Evolutionary conservation across 1,140 invertebrate genomes (phyloP), one percentile per base, ranked within the genome.

Genomic region (Varroa destructor): DNA sequence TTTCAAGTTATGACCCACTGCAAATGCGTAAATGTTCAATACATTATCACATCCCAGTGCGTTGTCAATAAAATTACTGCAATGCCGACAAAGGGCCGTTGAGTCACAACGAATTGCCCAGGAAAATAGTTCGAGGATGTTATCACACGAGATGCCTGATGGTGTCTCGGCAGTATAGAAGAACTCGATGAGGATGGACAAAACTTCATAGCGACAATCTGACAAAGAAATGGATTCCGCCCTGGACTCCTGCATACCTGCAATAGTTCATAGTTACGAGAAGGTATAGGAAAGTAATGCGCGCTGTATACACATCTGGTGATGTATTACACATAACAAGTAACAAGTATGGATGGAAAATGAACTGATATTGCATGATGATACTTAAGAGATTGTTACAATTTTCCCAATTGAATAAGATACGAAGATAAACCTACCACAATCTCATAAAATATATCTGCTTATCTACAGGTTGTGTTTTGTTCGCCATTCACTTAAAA

Each of bases 21-120:
- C 61, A 37, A 67, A 67, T 8, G 61, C 14, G 40, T 43, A 37
- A 2, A 67, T 37, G 37, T 37, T 67, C 40, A 67, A 40, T 12
- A 46, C 61, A 37, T 67, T 67, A 37, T 67, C 61, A 67, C 40
- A 46, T 67, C 61, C 61, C 10, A 67, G 61, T 4, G 61, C 14
- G 37, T 67, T 67, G 12, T 46, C 12, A 8, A 67, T 40, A 37
- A 67, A 67, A 0, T 67, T 46, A 40, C 61, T 36, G 61, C 61
- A 67, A 37, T 36, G 46, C 46, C 46, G 40, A 46, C 61, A 36
- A 10, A 67, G 37, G 40, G 40, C 46, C 1, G 61, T 12, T 43
- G 46, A 10, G 12, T 67, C 61, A 40, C 61, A 67, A 67, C 61
- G 61, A 8, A 67, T 67, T 1, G 61, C 61, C 61, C 61, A 67